Base-by-base conservation (phyloP, 2,888 invertebrate genomes). In the Colletes collaris region DNA sequence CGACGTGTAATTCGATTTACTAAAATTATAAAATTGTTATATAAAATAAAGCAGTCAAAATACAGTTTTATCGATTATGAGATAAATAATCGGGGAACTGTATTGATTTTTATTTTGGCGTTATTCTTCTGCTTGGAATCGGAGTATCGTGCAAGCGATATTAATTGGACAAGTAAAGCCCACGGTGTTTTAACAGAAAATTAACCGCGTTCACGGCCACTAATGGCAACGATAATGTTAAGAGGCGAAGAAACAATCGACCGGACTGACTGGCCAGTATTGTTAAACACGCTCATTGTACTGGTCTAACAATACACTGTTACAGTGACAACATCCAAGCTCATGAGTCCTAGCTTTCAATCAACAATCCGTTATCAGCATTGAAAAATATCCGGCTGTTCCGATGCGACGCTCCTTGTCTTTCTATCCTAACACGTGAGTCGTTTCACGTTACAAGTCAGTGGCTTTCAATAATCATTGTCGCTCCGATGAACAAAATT, bases 261-360 rank as follows among this genome's bases (percentile, higher is more conserved):
- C 86, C 88, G 86, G 70, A 89, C 87, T 88, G 86, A 72, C 75
- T 65, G 69, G 69, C 79, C 79, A 75, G 77, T 90, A 88, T 91
- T 90, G 84, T 86, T 83, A 91, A 91, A 91, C 91, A 91, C 69
- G 83, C 71, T 88, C 89, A 91, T 91, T 91, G 91, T 91, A 86
- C 87, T 40, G 83, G 83, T 78, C 87, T 88, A 91, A 92, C 91
- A 91, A 92, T 92, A 88, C 89, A 82, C 81, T 84, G 89, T 86
- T 89, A 87, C 87, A 80, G 85, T 86, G 84, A 83, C 86, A 89
- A 88, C 87, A 91, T 86, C 76, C 85, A 81, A 84, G 75, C 83
- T 73, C 75, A 69, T 84, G 84, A 86, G 85, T 85, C 82, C 76
- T 65, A 70, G 81, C 77, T 82, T 88, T 89, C 81, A 69, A 81